Base-by-base conservation (phyloP, 2,113 vertebrate genomes). In the Corythoichthys intestinalis region DNA sequence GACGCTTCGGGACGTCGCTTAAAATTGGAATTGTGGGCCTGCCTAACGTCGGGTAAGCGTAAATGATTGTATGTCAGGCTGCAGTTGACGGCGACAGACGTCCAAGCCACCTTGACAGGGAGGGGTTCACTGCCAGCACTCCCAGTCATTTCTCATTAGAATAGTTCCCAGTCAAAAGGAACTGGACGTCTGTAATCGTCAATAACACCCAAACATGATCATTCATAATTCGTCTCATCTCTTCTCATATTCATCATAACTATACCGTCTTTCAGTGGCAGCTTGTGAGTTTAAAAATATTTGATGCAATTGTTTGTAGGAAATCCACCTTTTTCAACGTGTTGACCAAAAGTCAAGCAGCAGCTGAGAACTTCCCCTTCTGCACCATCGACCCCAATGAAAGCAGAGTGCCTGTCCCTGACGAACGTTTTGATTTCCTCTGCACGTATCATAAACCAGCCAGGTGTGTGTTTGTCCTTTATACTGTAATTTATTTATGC, bases 261-360 rank as follows among this genome's bases (percentile, higher is more conserved):
- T 28, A 1, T 28, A 28, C 20, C 41, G 41, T 44, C 41, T 44
- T 5, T 44, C 41, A 44, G 41, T 44, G 41, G 41, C 1, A 8
- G 9, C 2, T 44, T 7, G 9, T 4, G 2, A 44, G 6, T 66
- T 52, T 20, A 11, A 6, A 13, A 10, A n/a, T 17, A 53, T 66
- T 52, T 13, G 35, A 3, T n/a, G 20, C 10, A 62, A 15, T 76
- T 71, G 49, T 12, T 70, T 75, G 35, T 80, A 99, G 97, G 85
- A 99, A 99, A 84, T 99, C 97, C 0, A 99, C 97, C 0, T 99
- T 99, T 91, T 99, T 99, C 88, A 99, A 99, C 68, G 97, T 99
- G 56, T 89, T 99, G 85, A 99, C 97, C 1, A 99, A 97, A 88
- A 99, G 95, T 78, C 96, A 98, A 75, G 97, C 95, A 0, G 90